Evolutionary conservation across 2,113 vertebrate genomes (phyloP).

Genomic region (Etia nguti): DNA sequence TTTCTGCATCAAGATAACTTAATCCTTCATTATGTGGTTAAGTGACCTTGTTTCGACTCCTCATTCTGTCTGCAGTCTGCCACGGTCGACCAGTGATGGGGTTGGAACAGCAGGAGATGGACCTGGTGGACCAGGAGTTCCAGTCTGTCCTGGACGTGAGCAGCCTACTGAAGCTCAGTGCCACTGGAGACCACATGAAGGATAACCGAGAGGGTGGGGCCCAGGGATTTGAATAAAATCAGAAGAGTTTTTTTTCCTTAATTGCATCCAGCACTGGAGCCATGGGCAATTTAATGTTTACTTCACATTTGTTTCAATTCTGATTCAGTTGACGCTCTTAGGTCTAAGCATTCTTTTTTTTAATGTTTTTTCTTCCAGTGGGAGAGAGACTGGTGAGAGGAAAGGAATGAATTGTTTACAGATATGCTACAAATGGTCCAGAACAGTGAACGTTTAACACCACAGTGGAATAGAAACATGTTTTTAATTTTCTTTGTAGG

Average conservation of each 20-base stretch:
- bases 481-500: constrained; percentile 62
- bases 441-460: background rate
- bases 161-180: constrained; percentile 75
- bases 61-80: constrained; percentile 50
- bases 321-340: background rate
- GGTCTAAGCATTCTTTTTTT: background rate
- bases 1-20: background rate
- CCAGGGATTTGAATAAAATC: background rate
- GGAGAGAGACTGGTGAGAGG: background rate
- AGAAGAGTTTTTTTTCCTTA: background rate
- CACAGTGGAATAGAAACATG: background rate
- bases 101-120: constrained; percentile 66
- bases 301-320: background rate
- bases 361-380: background rate
- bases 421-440: background rate
- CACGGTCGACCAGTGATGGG: constrained; percentile 43
- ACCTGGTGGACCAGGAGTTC: constrained; percentile 62
- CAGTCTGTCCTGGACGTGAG: constrained; percentile 76
- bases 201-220: constrained; percentile 75
- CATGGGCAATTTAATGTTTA: background rate
- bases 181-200: constrained; percentile 73
- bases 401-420: background rate
- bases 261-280: background rate
- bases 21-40: background rate
- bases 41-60: background rate